These are phyloP conservation scores for Lontra canadensis DNA, from an alignment of 2,113 vertebrate species.

Conservation along the genomic window DNA sequence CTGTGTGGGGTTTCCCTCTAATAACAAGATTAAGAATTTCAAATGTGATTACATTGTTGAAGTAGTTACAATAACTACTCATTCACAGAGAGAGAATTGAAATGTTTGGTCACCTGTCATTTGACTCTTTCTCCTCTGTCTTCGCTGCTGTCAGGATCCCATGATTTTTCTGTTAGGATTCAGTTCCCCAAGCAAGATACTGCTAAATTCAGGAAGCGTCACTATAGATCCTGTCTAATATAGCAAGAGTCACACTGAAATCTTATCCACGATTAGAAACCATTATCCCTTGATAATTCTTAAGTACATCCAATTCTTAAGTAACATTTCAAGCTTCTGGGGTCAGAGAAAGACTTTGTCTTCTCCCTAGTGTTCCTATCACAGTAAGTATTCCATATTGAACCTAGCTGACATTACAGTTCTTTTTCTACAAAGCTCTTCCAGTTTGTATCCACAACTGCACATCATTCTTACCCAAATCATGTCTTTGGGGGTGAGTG, in stretches of 20 bases:
- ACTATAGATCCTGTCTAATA: not conserved
- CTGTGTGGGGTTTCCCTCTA: not conserved
- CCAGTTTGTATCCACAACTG: not conserved
- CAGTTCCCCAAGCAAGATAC: not conserved
- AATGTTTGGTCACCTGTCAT: not conserved
- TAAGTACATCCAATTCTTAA: not conserved
- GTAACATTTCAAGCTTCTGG: not conserved
- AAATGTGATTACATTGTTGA: not conserved
- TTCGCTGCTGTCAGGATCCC: not conserved
- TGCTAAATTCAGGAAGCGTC: not conserved
- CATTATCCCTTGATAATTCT: not conserved
- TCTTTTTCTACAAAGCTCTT: not conserved
- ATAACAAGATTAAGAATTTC: not conserved
- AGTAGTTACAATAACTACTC: not conserved
- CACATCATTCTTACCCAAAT: not conserved
- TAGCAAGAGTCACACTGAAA: not conserved
- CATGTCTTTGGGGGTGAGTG: not conserved
- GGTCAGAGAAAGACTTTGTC: not conserved
- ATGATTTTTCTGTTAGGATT: not conserved
- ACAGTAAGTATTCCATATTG: fast-evolving
- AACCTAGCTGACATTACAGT: not conserved
- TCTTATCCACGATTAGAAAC: not conserved
- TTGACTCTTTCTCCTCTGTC: not conserved
- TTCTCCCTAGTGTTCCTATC: not conserved
- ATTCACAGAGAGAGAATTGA: not conserved